Evolutionary conservation across 1,140 invertebrate genomes (phyloP), one percentile per base, ranked within the genome.

Genomic region (Philopotamus ludificatus): DNA sequence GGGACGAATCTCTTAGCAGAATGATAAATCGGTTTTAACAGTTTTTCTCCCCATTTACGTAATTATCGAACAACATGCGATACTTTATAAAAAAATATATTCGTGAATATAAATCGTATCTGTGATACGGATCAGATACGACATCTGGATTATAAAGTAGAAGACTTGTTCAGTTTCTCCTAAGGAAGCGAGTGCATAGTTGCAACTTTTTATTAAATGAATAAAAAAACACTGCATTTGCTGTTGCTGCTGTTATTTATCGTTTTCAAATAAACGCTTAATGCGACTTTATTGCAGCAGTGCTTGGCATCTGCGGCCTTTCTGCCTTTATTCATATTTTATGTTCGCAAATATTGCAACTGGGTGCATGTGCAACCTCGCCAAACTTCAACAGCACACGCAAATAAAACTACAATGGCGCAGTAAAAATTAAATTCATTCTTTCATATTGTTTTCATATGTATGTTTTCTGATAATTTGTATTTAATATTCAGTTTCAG

Each of bases 11-110:
- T 53, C 63, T 39, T 44, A 1, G 57, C 9, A 28, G 51, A 42
- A 53, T 62, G 53, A 67, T 67, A 67, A 58, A 67, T 67, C 66
- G 62, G 49, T 67, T 62, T 67, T 59, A 50, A 51, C 42, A 34
- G 34, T 58, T 58, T 58, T n/a, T n/a, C n/a, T n/a, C 22, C 39
- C 54, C 54, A 58, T 41, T 58, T 58, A 58, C 54, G 23, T 58
- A 58, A 58, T 58, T 58, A 58, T 26, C 39, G 18, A 42, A 22
- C 21, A 58, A 18, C 54, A 58, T 44, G 54, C 54, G 18, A 58
- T 22, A 20, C 23, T n/a, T n/a, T n/a, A n/a, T n/a, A n/a, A n/a
- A n/a, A n/a, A n/a, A n/a, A n/a, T n/a, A n/a, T n/a, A n/a, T n/a
- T n/a, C n/a, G n/a, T n/a, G n/a, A n/a, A n/a, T n/a, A n/a, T n/a